phyloP scores from a whole-genome alignment of 2,888 invertebrate species.

The Nomada flava region DNA sequence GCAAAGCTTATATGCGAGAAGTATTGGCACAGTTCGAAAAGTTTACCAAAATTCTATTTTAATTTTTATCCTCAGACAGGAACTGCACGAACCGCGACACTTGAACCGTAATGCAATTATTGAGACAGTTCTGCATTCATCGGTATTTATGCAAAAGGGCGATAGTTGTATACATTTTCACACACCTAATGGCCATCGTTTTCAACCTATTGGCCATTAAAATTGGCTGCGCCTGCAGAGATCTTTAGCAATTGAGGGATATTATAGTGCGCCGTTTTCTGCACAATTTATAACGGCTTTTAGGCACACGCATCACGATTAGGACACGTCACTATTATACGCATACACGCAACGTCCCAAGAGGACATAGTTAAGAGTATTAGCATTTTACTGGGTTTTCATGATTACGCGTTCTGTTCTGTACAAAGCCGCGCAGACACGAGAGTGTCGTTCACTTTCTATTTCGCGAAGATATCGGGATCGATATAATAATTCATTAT shows the following conservation, averaged over 20 bases:
- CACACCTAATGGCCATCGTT: conserved; percentile 1
- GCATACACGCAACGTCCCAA: neutral
- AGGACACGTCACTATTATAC: conserved; percentile 23
- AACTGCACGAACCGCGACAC: neutral
- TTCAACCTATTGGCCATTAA: conserved; percentile 20
- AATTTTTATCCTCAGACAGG: neutral
- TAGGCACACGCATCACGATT: conserved; percentile 15
- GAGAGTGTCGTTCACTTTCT: conserved; percentile 12
- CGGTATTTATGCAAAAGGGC: neutral
- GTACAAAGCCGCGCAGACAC: neutral
- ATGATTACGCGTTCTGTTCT: conserved; percentile 7
- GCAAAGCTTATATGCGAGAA: neutral
- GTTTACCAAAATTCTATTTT: neutral
- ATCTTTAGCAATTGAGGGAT: conserved; percentile 22
- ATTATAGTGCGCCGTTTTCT: conserved; percentile 24
- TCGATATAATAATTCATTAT: neutral
- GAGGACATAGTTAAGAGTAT: neutral
- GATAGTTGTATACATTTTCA: neutral
- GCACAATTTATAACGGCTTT: conserved; percentile 40
- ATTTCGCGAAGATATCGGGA: conserved; percentile 2
- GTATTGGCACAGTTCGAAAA: neutral
- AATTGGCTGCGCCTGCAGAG: conserved; percentile 2
- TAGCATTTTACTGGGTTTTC: conserved; percentile 1
- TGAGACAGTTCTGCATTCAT: neutral
- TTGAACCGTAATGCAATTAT: neutral